phyloP scores from a whole-genome alignment of 2,888 invertebrate genomes.

The Pecten maximus region DNA sequence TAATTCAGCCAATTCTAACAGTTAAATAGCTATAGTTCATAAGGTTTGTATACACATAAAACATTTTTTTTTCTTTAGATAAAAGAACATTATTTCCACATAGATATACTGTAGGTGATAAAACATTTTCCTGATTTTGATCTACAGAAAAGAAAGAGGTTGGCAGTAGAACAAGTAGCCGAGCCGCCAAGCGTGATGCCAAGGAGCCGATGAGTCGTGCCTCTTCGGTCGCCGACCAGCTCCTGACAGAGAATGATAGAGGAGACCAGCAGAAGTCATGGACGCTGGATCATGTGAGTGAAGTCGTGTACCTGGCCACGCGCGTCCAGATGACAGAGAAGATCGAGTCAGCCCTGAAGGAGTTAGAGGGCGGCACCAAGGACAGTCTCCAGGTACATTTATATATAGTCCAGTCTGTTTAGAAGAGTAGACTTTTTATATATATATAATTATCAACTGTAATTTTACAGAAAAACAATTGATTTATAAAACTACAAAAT shows the following conservation, averaged over 20 bases:
- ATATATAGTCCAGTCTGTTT: too few species aligned
- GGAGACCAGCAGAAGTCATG: conserved; percentile 70
- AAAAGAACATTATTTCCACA: too few species aligned
- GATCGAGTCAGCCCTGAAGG: conserved; percentile 71
- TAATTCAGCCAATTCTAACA: too few species aligned
- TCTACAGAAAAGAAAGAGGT: conserved; percentile 51
- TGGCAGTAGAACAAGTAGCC: conserved; percentile 59
- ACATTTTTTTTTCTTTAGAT: too few species aligned
- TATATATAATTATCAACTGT: too few species aligned
- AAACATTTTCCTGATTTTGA: too few species aligned
- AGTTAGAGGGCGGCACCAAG: conserved; percentile 71
- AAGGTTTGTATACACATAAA: too few species aligned
- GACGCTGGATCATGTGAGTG: conserved; percentile 79
- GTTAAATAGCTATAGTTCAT: too few species aligned
- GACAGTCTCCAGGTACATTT: conserved; percentile 75
- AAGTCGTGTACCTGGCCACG: conserved; percentile 78
- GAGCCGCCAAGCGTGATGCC: conserved; percentile 49
- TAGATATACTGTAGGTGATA: too few species aligned
- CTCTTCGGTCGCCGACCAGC: conserved; percentile 65
- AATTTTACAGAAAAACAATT: too few species aligned
- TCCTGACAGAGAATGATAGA: conserved; percentile 55
- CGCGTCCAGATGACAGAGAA: conserved; percentile 77
- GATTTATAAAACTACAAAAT: too few species aligned
- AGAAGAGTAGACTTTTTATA: too few species aligned
- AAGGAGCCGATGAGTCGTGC: conserved; percentile 58